phyloP scores from a whole-genome alignment of 1,140 invertebrate species.

The Apis florea region DNA sequence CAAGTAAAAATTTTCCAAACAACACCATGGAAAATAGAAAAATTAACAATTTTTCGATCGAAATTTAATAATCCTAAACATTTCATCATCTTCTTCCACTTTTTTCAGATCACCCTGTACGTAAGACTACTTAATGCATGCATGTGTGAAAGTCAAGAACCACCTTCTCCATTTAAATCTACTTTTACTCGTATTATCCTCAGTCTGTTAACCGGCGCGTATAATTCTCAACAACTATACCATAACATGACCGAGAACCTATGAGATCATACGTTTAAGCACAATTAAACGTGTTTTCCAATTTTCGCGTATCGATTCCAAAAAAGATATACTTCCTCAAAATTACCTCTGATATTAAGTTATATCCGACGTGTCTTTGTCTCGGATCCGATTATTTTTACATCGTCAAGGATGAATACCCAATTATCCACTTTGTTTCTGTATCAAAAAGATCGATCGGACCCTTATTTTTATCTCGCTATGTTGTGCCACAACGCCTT shows the following conservation, averaged over 20 bases:
- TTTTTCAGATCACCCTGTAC: neutral
- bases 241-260: neutral
- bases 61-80: too few relatives aligned
- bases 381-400: constrained; percentile 20
- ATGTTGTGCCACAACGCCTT: neutral
- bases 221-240: neutral
- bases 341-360: constrained; percentile 29
- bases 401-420: constrained; percentile 35
- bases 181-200: constrained; percentile 51
- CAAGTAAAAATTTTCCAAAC: too few relatives aligned
- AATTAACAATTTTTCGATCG: too few relatives aligned
- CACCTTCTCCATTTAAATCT: constrained; percentile 41
- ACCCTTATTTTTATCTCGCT: constrained; percentile 30
- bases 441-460: constrained; percentile 40
- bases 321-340: neutral
- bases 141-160: constrained; percentile 31
- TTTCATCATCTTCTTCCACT: neutral
- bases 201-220: neutral
- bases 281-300: too few relatives aligned
- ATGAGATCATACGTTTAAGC: neutral
- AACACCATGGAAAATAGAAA: too few relatives aligned
- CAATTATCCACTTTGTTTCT: constrained; percentile 27
- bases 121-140: constrained; percentile 12
- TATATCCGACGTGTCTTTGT: constrained; percentile 1
- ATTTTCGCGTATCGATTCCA: neutral